Evolutionary conservation across 2,797 vertebrate genomes (phyloP).

Genomic region (Anomalospiza imberbis): DNA sequence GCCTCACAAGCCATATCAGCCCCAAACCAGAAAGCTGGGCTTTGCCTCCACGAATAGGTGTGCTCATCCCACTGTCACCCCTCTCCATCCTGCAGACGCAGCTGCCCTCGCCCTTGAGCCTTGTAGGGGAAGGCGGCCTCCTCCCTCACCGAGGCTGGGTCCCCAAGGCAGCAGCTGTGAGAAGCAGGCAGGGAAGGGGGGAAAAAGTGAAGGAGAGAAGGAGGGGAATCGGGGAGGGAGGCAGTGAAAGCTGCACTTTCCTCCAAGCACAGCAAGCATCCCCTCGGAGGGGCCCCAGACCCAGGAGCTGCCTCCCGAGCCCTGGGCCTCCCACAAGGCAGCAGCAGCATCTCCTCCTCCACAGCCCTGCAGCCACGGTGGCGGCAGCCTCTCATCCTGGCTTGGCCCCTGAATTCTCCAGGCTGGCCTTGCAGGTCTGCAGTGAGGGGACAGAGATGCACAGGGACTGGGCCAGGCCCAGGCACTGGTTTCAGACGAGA

Average conservation of each 20-base stretch:
- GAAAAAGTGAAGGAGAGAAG: background rate
- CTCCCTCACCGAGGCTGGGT: background rate
- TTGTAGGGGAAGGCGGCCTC: background rate
- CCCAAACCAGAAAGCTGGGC: background rate
- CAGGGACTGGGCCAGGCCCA: background rate
- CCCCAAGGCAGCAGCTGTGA: background rate
- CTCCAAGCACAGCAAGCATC: background rate
- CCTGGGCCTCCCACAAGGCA: constrained; percentile 47
- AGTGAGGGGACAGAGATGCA: fast-evolving
- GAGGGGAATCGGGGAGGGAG: background rate
- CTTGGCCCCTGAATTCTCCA: background rate
- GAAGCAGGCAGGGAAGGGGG: background rate
- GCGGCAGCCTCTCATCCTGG: background rate
- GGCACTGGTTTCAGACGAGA: background rate
- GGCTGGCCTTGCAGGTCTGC: fast-evolving
- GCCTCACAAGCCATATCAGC: background rate
- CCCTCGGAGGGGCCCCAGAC: constrained; percentile 50
- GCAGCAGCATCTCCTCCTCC: background rate
- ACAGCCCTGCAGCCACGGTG: background rate
- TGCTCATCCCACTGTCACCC: background rate
- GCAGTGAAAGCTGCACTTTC: background rate
- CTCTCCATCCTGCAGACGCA: background rate
- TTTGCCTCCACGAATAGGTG: background rate
- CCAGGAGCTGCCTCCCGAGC: constrained; percentile 17
- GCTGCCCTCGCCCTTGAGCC: background rate